phyloP scores from a whole-genome alignment of 2,113 vertebrate genomes.

The Chrysemys picta region DNA sequence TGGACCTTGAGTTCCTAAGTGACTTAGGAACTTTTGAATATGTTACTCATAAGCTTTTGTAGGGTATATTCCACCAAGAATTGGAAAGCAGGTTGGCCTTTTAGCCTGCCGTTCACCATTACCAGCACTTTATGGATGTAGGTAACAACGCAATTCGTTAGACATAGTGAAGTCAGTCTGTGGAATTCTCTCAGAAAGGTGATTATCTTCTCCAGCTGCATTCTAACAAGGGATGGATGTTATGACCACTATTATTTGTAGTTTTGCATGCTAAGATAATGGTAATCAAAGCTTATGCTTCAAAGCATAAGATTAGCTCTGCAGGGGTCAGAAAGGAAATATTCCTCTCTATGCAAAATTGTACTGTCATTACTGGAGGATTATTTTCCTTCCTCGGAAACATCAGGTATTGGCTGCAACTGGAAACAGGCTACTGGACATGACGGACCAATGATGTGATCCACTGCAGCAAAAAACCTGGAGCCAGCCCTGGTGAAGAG shows the following conservation, averaged over 20 bases:
- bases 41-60: not conserved
- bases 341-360: constrained; percentile 2
- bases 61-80: not conserved
- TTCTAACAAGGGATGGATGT: constrained; percentile 40
- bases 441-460: not conserved
- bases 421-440: not conserved
- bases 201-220: constrained; percentile 1
- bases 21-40: not conserved
- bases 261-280: constrained; percentile 55
- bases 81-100: not conserved
- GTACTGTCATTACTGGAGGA: not conserved
- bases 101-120: not conserved
- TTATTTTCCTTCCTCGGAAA: not conserved
- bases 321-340: not conserved
- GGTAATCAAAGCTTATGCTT: constrained; percentile 44
- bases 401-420: not conserved
- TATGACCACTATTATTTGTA: constrained; percentile 41
- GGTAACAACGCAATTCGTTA: not conserved
- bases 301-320: not conserved
- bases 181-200: constrained; percentile 5
- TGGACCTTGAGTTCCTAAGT: not conserved
- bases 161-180: not conserved
- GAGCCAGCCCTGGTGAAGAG: not conserved
- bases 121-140: not conserved
- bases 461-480: not conserved